phyloP scores from a whole-genome alignment of 2,113 vertebrate species.

The Vulpes vulpes region DNA sequence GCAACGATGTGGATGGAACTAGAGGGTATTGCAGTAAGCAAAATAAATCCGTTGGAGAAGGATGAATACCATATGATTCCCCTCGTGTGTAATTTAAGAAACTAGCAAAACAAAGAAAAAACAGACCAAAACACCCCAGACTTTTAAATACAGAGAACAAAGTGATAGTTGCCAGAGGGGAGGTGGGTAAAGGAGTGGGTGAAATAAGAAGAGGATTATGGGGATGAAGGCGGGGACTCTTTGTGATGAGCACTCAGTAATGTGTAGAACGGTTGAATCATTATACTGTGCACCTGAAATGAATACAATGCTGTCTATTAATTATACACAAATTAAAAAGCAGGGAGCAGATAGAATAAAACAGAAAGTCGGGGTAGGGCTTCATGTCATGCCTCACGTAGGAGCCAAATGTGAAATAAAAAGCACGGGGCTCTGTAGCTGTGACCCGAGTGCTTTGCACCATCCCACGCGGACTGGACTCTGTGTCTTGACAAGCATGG shows the following conservation, averaged over 20 bases:
- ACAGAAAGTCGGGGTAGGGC: background rate
- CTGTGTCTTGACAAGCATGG: background rate
- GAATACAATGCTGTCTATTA: background rate
- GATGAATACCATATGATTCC: background rate
- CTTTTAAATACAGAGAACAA: background rate
- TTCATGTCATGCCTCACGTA: accelerated
- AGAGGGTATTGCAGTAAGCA: background rate
- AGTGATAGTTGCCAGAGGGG: background rate
- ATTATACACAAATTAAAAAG: background rate
- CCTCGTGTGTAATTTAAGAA: background rate
- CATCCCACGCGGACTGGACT: accelerated
- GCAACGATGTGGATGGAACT: background rate
- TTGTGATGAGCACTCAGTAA: background rate
- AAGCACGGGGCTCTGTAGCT: background rate
- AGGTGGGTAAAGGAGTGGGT: background rate
- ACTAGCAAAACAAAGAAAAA: background rate
- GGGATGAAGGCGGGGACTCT: no score
- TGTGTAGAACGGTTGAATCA: background rate
- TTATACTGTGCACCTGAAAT: background rate
- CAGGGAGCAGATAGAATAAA: background rate
- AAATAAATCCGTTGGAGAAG: background rate
- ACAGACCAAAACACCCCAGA: background rate
- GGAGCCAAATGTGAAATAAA: no score
- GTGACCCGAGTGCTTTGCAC: accelerated
- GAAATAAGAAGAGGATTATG: background rate